A percentile compares a stretch with the other conserved stretches of the same genome.
phyloP scores from a whole-genome alignment of 2,888 invertebrate genomes.

The Sinohyriopsis cumingii region DNA sequence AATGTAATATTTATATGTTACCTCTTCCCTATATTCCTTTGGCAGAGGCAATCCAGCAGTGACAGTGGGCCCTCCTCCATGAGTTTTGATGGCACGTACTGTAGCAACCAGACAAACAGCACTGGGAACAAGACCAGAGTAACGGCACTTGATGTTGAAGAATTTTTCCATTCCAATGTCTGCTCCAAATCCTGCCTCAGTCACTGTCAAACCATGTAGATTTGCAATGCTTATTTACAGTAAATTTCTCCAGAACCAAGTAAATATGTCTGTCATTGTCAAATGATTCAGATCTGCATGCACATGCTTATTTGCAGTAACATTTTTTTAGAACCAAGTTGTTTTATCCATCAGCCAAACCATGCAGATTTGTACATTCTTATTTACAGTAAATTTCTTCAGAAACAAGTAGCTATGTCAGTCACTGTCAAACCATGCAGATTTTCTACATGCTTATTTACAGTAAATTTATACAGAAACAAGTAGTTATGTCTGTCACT shows the following conservation, averaged over 20 bases:
- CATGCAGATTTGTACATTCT: neutral
- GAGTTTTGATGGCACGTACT: conserved; percentile 97
- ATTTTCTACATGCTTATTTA: neutral
- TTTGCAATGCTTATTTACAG: neutral
- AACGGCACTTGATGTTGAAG: conserved; percentile 95
- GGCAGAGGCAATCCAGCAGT: conserved; percentile 86
- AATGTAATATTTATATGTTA: conserved; percentile 27
- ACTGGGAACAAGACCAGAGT: conserved; percentile 87
- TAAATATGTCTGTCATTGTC: neutral
- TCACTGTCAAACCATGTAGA: conserved; percentile 75
- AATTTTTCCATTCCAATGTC: conserved; percentile 99
- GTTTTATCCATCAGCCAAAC: conserved; percentile 1
- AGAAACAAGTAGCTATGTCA: conserved; percentile 74
- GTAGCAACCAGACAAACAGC: conserved; percentile 95
- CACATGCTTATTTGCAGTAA: neutral
- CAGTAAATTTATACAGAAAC: too few relatives aligned
- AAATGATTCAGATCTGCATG: neutral
- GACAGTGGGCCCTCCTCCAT: conserved; percentile 96
- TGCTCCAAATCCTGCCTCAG: conserved; percentile 98
- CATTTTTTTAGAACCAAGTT: neutral
- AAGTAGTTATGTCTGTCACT: neutral
- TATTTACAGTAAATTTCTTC: neutral
- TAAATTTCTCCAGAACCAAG: neutral
- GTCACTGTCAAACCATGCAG: conserved; percentile 78
- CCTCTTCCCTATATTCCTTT: conserved; percentile 82